A percentile compares a stretch with the other conserved stretches of the same genome.
Evolutionary conservation across 2,797 vertebrate genomes (phyloP).

Genomic region (Paratrypauchen microcephalus): DNA sequence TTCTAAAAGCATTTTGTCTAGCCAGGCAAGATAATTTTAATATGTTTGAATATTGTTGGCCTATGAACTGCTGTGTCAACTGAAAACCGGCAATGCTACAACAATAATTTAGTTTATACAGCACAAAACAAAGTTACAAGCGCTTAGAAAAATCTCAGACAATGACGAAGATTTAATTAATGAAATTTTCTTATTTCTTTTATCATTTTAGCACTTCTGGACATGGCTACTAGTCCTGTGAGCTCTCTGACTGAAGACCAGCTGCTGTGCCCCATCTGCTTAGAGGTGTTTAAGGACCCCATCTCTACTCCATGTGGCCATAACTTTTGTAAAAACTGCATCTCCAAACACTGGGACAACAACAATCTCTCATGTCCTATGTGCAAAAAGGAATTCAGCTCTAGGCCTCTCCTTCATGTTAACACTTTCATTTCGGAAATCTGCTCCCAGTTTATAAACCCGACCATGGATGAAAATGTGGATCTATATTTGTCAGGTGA

Average conservation of each 20-base stretch:
- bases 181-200: not conserved
- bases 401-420: not conserved
- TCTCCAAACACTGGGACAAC: slow-evolving; percentile 6
- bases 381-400: not conserved
- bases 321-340: slow-evolving; percentile 6
- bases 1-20: no score
- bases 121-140: no score
- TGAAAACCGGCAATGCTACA: no score
- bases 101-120: no score
- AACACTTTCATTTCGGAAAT: slow-evolving; percentile 5
- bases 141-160: no score
- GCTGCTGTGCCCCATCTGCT: slow-evolving; percentile 1
- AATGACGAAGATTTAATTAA: no score
- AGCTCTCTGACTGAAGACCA: slow-evolving; percentile 1
- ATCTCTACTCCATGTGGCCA: not conserved
- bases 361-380: not conserved
- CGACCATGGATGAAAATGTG: not conserved
- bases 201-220: not conserved
- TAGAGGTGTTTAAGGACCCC: slow-evolving; percentile 5
- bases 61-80: no score
- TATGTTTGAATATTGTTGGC: no score
- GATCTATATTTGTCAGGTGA: no score
- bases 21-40: no score
- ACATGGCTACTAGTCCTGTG: not conserved
- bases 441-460: not conserved